phyloP scores from a whole-genome alignment of 2,797 vertebrate genomes.

The Spea hammondii region DNA sequence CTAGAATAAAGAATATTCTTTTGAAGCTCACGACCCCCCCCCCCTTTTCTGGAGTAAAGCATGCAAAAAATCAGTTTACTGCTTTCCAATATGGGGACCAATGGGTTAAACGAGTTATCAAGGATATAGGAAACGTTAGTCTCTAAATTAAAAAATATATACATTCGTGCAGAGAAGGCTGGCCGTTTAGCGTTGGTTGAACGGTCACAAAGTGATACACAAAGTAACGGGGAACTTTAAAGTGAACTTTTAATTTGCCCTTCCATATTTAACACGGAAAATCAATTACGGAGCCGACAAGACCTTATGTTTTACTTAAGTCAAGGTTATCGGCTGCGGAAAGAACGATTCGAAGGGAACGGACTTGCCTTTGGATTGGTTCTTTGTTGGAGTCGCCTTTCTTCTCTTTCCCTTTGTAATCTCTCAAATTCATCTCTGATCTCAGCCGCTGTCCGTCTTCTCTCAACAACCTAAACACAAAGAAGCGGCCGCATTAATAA shows the following conservation, averaged over 20 bases:
- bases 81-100: too few relatives aligned
- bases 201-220: neutral
- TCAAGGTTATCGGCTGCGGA: neutral
- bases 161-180: too few relatives aligned
- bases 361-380: slow-evolving; percentile 92
- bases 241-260: neutral
- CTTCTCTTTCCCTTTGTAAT: slow-evolving; percentile 90
- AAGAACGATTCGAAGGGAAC: neutral
- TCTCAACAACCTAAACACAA: slow-evolving; percentile 86
- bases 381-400: slow-evolving; percentile 90
- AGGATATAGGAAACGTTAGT: too few relatives aligned
- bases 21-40: too few relatives aligned
- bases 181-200: too few relatives aligned
- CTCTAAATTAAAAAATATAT: too few relatives aligned
- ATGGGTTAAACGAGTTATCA: too few relatives aligned
- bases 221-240: neutral
- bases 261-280: neutral
- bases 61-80: too few relatives aligned
- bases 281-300: neutral
- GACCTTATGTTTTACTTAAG: neutral
- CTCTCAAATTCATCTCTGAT: slow-evolving; percentile 96
- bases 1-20: too few relatives aligned
- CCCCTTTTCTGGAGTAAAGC: too few relatives aligned
- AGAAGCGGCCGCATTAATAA: slow-evolving; percentile 18
- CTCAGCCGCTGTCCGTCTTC: slow-evolving; percentile 89